Percentiles rank a stretch among this genome's conserved stretches.
These are phyloP conservation scores for Peucedramus taeniatus DNA, from an alignment of 2,113 vertebrate genomes.

Conservation along the genomic window DNA sequence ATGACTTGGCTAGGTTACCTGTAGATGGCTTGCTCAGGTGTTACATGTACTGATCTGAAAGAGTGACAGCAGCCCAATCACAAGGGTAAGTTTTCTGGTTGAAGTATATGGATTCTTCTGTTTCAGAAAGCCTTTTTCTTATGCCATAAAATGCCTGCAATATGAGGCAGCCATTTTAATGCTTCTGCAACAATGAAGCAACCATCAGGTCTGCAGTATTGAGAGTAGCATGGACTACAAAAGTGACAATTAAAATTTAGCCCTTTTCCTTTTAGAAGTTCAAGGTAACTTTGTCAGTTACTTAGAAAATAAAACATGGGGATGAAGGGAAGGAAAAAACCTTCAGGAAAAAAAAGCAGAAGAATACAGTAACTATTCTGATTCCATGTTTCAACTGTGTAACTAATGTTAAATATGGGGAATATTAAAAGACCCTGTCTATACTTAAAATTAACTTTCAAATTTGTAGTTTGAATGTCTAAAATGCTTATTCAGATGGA, in stretches of 20 bases:
- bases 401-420: background rate
- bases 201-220: background rate
- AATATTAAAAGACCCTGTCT: background rate
- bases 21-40: background rate
- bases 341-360: background rate
- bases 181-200: background rate
- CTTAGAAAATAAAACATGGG: background rate
- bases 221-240: background rate
- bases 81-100: background rate
- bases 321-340: background rate
- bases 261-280: background rate
- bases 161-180: slow-evolving; percentile 1
- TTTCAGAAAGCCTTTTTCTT: slow-evolving; percentile 7
- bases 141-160: background rate
- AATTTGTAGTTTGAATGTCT: background rate
- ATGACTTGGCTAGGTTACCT: background rate
- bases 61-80: background rate
- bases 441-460: background rate
- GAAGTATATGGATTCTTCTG: background rate
- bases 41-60: background rate
- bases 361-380: background rate
- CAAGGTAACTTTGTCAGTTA: background rate
- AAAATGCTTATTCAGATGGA: background rate
- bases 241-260: background rate
- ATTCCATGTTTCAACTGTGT: background rate